Base-by-base conservation (phyloP, 2,797 vertebrate species). In the Linurgus olivaceus region DNA sequence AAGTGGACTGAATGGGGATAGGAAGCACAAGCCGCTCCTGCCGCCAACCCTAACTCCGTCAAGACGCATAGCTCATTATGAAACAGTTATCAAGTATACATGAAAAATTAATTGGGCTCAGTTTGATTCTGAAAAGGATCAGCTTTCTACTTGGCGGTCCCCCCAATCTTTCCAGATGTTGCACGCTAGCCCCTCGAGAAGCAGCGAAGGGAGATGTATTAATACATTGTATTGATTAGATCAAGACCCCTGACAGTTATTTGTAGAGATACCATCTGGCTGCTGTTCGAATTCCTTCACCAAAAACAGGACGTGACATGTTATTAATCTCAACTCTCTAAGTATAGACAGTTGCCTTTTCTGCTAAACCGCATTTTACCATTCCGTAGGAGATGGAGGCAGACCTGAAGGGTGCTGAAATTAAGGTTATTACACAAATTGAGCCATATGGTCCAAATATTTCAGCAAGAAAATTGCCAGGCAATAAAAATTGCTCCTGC, bases 401-500 rank as follows among this genome's bases (percentile, higher is more conserved):
- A 98, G 98, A 99, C 98, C 99, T 99, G 99, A 99, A 99, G 99
- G 99, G 99, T 99, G 99, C 99, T 98, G 99, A 99, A 99, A 99
- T 99, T 99, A 99, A 99, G 99, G 99, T 99, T 99, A 99, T 99
- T 99, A 99, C 99, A 99, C 99, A 99, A 99, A 99, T 99, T 99
- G 99, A 99, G 99, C 99, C 99, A 99, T 99, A 99, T 99, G 99
- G 99, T 99, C 99, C 99, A 99, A 99, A 99, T 99, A 99, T 99
- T 99, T 99, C 99, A 99, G 99, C 99, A 99, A 99, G 99, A 99
- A 99, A 99, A 99, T 99, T 99, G 99, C 99, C 99, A 99, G 99
- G 99, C 99, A 99, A 99, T 99, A 99, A 99, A 99, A 99, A 99
- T 99, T 99, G 99, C 99, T 99, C 99, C 99, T 99, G 99, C 99